Evolutionary conservation across 2,888 invertebrate species (phyloP).

Genomic region (Xestia rhomboidea): DNA sequence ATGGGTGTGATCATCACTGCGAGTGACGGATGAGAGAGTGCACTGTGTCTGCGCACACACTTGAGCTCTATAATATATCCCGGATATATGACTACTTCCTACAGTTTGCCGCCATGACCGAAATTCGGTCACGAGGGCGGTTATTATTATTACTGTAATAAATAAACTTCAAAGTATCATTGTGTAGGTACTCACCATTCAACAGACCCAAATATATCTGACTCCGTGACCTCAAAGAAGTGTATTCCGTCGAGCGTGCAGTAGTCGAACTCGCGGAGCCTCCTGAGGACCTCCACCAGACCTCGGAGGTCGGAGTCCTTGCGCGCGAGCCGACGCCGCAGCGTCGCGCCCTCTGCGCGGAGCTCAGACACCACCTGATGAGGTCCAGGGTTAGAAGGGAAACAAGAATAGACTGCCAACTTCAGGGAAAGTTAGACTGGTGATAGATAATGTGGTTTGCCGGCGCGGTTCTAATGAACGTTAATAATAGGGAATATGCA

Average conservation of each 20-base stretch:
- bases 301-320: constrained; percentile 89
- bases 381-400: constrained; percentile 25
- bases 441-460: background rate
- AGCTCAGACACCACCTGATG: constrained; percentile 81
- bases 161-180: constrained; percentile 13
- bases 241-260: constrained; percentile 89
- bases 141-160: background rate
- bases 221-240: constrained; percentile 89
- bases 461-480: background rate
- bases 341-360: constrained; percentile 77
- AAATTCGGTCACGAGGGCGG: background rate
- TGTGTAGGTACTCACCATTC: constrained; percentile 75
- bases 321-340: constrained; percentile 85
- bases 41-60: background rate
- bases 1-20: background rate
- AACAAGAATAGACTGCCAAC: background rate
- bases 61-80: background rate
- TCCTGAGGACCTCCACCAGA: constrained; percentile 89
- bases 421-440: background rate
- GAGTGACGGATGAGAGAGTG: background rate
- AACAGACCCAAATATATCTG: constrained; percentile 83
- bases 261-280: constrained; percentile 87
- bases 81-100: background rate
- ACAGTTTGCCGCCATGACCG: background rate
- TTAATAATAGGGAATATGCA: too few species aligned